Base-by-base conservation (phyloP, 1,140 invertebrate genomes). In the Zaprionus taronus region DNA sequence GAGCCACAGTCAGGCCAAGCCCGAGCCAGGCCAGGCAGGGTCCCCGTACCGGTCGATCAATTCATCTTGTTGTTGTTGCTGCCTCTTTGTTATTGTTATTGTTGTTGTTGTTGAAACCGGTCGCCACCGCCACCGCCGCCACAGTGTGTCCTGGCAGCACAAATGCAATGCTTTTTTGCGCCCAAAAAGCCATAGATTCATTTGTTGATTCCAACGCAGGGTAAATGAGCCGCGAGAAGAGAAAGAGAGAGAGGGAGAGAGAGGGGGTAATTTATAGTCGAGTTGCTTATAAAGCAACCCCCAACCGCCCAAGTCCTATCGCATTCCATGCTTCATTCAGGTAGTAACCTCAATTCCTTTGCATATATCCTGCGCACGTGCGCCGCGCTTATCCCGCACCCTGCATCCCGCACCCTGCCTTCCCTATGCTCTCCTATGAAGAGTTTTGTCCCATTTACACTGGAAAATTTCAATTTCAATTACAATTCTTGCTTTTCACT, bases 401-500 rank as follows among this genome's bases (percentile, higher is more conserved):
- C 41, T 9, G 11, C 47, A 49, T 20, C 20, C 47, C 3, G 47
- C 47, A 49, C 47, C 47, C 17, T 12, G 20, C 47, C 20, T 11
- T 38, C 51, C 22, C 57, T 41, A 26, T 68, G 28, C 28, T 17
- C 15, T n/a, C 28, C 15, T n/a, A 6, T n/a, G 38, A 41, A 20
- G 41, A 36, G 2, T 61, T 61, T 20, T 53, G 47, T 53, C 11
- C 49, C 63, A 68, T 15, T 58, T 51, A 44, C 44, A 57, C 57
- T 61, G 57, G 51, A 57, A 72, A 70, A 44, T 62, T 74, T 63
- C 71, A 68, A 71, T 53, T 76, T 76, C 69, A 56, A 64, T 62
- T 70, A 73, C 86, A 83, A 72, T 72, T 68, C 61, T 61, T 47
- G 67, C 55, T 77, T 80, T 85, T 76, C 63, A 63, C 64, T 57